Evolutionary conservation across 2,113 vertebrate genomes (phyloP), one percentile per base, ranked within the genome.

Genomic region (Nannospalax galili): DNA sequence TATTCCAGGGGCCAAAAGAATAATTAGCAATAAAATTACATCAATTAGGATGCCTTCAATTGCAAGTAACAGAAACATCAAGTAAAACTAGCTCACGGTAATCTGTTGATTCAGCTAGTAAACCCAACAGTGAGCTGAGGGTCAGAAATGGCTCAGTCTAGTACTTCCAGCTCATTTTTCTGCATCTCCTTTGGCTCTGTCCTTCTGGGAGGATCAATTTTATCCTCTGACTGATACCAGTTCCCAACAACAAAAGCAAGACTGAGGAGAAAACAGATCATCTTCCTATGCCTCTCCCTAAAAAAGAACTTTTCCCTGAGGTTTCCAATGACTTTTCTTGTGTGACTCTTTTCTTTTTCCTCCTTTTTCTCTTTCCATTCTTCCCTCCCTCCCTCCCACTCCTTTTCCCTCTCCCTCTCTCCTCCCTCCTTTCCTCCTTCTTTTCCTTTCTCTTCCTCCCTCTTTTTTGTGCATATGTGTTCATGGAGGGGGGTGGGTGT

Each of bases 21-120:
- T 48, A 95, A 73, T 65, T 40, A 87, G 64, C 35, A 52, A 37
- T 92, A 79, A 85, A 96, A 95, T 84, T 42, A 22, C 45, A 89
- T 84, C 70, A 79, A 45, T 90, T 69, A 90, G 91, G 48, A 89
- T 94, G 73, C 42, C 85, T 93, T 95, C 73, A 88, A 56, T 40
- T 60, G 48, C 74, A 88, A 89, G 69, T 45, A 93, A 93, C 77
- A 97, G 96, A 90, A 94, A 87, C 40, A 15, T 24, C 81, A 95
- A 80, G 32, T 95, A 91, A 91, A 85, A 95, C 56, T 8, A 79
- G 65, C 35, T 95, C 58, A 81, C 84, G 58, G 67, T 70, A 84
- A 93, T 82, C 37, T 82, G 82, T 37, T 74, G 88, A 95, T 40
- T 85, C 91, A 62, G 69, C 20, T 30, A 90, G 72, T 58, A 89